Evolutionary conservation across 2,113 vertebrate species (phyloP).

Genomic region (Craseonycteris thonglongyai): DNA sequence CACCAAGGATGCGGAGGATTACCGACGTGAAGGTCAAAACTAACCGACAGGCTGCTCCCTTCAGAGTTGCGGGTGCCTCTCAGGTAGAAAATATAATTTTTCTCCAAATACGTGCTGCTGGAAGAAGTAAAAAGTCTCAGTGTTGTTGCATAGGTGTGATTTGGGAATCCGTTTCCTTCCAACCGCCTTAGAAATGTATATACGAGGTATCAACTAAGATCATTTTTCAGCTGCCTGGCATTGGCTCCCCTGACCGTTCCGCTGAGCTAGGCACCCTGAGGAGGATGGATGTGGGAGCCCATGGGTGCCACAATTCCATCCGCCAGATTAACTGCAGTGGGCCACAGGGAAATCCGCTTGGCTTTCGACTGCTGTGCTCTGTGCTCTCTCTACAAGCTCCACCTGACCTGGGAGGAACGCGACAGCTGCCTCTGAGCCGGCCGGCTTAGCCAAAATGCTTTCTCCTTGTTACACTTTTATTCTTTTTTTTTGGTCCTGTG

Average conservation of each 20-base stretch:
- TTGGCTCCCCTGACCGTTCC: background rate
- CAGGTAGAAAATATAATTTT: constrained; percentile 6
- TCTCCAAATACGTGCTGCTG: background rate
- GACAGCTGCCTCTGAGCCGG: background rate
- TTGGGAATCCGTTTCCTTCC: background rate
- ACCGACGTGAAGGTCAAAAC: background rate
- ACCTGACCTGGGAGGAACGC: background rate
- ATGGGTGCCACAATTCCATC: background rate
- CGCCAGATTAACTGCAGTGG: background rate
- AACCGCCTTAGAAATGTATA: background rate
- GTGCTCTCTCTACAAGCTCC: background rate
- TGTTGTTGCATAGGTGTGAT: background rate
- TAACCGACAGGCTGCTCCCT: background rate
- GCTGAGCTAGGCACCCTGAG: background rate
- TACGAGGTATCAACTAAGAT: background rate
- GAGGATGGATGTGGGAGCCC: background rate
- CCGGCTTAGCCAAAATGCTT: background rate
- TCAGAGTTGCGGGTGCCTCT: background rate
- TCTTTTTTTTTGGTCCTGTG: background rate
- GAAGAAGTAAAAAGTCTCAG: background rate
- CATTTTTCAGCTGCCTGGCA: background rate
- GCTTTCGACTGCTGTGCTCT: background rate
- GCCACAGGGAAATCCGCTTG: background rate
- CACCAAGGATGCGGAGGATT: background rate
- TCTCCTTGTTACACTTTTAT: background rate